Conservation (phyloP, 2,888 invertebrate genomes). For the Lepidochrysops patricia region DNA sequence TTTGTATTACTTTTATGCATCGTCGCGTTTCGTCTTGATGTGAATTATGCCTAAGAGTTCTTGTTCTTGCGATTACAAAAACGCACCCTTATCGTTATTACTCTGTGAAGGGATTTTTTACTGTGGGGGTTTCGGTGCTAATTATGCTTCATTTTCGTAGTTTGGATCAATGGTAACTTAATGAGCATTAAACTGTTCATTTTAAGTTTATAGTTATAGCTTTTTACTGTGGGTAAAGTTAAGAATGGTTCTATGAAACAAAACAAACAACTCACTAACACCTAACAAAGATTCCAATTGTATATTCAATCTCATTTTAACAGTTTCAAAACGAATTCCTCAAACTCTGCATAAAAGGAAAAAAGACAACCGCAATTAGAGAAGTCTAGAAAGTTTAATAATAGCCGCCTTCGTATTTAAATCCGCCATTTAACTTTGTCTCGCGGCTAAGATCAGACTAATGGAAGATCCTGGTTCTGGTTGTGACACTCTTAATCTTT, state of each 20-base stretch:
- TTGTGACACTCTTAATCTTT: slow-evolving; percentile 20
- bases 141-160: too few relatives aligned
- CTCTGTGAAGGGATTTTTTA: too few relatives aligned
- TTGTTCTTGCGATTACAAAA: too few relatives aligned
- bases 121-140: too few relatives aligned
- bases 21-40: too few relatives aligned
- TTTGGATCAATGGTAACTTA: too few relatives aligned
- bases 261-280: not conserved
- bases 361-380: slow-evolving; percentile 13
- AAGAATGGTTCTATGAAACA: not conserved
- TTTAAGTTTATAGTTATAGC: too few relatives aligned
- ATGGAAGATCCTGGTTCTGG: slow-evolving; percentile 23
- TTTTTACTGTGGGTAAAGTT: too few relatives aligned
- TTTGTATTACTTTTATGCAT: too few relatives aligned
- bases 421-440: slow-evolving; percentile 26
- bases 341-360: not conserved
- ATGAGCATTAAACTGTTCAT: too few relatives aligned
- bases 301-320: not conserved
- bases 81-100: too few relatives aligned
- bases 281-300: not conserved
- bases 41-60: too few relatives aligned
- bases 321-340: not conserved
- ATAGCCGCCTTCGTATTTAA: slow-evolving; percentile 22
- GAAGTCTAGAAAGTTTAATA: slow-evolving; percentile 16
- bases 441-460: slow-evolving; percentile 25